Percentiles rank a stretch among this genome's conserved stretches.
phyloP scores from a whole-genome alignment of 2,888 invertebrate species.

The Melitaea athalia region DNA sequence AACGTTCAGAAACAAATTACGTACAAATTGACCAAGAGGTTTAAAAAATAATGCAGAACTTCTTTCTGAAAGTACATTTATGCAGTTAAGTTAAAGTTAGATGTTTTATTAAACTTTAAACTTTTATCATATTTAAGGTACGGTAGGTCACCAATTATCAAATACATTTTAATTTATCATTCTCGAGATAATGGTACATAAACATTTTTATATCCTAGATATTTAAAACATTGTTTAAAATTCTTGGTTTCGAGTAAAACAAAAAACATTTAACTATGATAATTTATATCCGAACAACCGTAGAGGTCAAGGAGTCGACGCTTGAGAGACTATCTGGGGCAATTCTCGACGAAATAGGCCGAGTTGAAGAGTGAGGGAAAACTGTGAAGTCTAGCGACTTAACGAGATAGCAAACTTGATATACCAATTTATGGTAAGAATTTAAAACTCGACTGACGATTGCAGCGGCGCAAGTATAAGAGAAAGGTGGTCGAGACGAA shows the following conservation, averaged over 20 bases:
- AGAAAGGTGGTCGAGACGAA: constrained; percentile 23
- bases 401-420: constrained; percentile 22
- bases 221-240: not conserved
- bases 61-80: no score
- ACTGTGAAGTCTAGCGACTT: constrained; percentile 16
- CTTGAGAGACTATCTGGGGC: constrained; percentile 37
- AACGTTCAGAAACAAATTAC: no score
- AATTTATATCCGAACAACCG: constrained; percentile 13
- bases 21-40: no score
- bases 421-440: constrained; percentile 27
- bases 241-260: not conserved
- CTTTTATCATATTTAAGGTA: no score
- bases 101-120: no score
- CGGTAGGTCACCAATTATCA: no score
- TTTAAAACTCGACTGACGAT: constrained; percentile 21
- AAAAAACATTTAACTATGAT: not conserved
- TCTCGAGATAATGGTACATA: no score
- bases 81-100: no score
- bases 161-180: no score
- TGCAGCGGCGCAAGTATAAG: constrained; percentile 23
- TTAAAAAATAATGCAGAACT: no score
- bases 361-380: constrained; percentile 19
- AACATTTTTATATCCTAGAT: no score
- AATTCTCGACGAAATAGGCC: constrained; percentile 41
- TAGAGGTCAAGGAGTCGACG: constrained; percentile 33